Evolutionary conservation across 2,797 vertebrate species (phyloP), one percentile per base, ranked within the genome.

Genomic region (Pyrocephalus nanus): DNA sequence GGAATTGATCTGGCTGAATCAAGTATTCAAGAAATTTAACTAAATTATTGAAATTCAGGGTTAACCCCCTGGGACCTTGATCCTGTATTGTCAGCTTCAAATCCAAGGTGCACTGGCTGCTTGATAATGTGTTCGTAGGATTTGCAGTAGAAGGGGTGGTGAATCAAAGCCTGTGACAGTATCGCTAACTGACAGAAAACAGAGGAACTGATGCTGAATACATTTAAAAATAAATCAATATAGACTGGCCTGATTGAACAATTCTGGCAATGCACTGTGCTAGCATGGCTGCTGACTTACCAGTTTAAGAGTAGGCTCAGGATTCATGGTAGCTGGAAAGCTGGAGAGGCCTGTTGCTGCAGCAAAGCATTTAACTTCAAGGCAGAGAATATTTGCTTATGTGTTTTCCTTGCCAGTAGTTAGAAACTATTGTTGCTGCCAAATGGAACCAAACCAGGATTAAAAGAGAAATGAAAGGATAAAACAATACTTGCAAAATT

Each of bases 21-120:
- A 82, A 51, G 36, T 95, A 95, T 95, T 97, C 96, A 95, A 95
- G 88, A 85, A 96, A 96, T 96, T 96, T 97, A 97, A 98, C 90
- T 97, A 95, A 97, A 96, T 97, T 97, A 97, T 96, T 98, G 97
- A 97, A 97, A 98, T 97, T 96, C 97, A 96, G 89, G 48, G 86
- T 84, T 93, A 94, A 71, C 92, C 93, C 95, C 95, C 80, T 75
- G 97, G 91, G 96, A 96, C 96, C 96, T 97, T 91, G 96, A 98
- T 97, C 95, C 66, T 23, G 38, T 97, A 97, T 97, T 95, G 93
- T 96, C 97, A 95, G 95, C 81, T 95, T 95, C 95, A 96, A 95
- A 97, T 96, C 90, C 48, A 43, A 93, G 86, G 76, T 60, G 36
- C 82, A 10, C 86, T 58, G 57, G 57, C 93, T 71, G 95, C 92